Base-by-base conservation (phyloP, 2,113 vertebrate genomes). In the Ramphastos sulfuratus region DNA sequence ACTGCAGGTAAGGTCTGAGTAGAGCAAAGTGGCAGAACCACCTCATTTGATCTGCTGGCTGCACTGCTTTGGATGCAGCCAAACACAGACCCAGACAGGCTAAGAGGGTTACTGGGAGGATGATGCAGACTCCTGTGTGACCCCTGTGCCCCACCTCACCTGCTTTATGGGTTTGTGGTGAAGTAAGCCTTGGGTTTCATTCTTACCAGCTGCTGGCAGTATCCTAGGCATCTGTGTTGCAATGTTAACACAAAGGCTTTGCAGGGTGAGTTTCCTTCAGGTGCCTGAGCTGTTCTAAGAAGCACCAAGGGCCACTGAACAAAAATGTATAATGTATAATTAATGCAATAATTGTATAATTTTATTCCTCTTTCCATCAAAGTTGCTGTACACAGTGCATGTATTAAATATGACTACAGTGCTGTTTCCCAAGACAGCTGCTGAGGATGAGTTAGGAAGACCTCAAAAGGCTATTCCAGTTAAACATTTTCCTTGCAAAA, bases 401-500 rank as follows among this genome's bases (percentile, higher is more conserved):
- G 74, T 93, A 94, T 97, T 96, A 96, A 97, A 90, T 95, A 96
- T 94, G 94, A 90, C 86, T 95, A 74, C 55, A 85, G 93, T 90
- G 73, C 71, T 74, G 23, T 92, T 61, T 96, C 92, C 83, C 73
- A 90, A 94, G 94, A 93, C 80, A 95, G 73, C 95, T 94, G 89
- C 59, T 82, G 83, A 63, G 80, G 94, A 87, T 90, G 85, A 94
- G 93, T 58, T 95, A 94, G 94, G 82, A 95, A 94, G 81, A 94
- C 79, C 87, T 96, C 80, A 92, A 33, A 35, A 94, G 75, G 73
- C 87, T 90, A 67, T 81, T 86, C 58, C 75, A 97, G 87, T 96
- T 95, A 95, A 97, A 95, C 66, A 85, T 95, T 82, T 93, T 95
- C 94, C 93, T 89, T 96, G 91, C 69, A 96, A 96, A 97, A 97